Conservation (phyloP, 2,113 vertebrate genomes). For the Pelvicachromis taeniatus region DNA sequence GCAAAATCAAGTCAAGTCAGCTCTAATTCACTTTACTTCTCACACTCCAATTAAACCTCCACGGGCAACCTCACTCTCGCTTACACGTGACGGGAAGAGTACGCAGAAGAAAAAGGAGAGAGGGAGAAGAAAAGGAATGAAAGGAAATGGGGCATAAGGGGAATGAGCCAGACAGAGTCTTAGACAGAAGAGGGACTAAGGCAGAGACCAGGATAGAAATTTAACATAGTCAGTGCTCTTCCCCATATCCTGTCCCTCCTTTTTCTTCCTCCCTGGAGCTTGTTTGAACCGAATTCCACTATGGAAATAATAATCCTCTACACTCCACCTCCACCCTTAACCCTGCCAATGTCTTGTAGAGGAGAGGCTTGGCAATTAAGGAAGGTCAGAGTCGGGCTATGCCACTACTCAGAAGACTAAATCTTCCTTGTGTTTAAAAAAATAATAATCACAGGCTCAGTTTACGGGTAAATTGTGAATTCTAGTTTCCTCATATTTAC, state of each 20-base stretch:
- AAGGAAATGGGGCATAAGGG: background rate
- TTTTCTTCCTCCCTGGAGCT: background rate
- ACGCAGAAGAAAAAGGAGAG: background rate
- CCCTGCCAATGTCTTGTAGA: slow-evolving; percentile 36
- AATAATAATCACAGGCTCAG: slow-evolving; percentile 33
- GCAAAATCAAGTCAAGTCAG: slow-evolving; percentile 35
- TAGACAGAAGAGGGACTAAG: background rate
- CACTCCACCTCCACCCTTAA: slow-evolving; percentile 44
- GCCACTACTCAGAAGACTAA: background rate
- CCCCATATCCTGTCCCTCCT: background rate
- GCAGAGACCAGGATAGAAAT: background rate
- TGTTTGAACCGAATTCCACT: slow-evolving; percentile 35
- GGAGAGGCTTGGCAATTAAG: slow-evolving; percentile 36
- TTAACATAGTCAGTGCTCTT: background rate
- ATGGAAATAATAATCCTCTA: slow-evolving; percentile 50
- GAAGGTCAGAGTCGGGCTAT: slow-evolving; percentile 7
- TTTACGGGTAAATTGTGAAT: background rate
- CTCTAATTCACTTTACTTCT: slow-evolving; percentile 42
- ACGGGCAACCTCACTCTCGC: background rate
- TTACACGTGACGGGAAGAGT: slow-evolving; percentile 1
- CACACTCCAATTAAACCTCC: slow-evolving; percentile 36
- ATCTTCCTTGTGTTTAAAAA: slow-evolving; percentile 5
- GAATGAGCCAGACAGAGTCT: background rate
- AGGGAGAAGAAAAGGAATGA: background rate
- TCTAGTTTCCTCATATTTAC: background rate